Base-by-base conservation (phyloP, 2,113 vertebrate species). In the Hemibagrus wyckioides region DNA sequence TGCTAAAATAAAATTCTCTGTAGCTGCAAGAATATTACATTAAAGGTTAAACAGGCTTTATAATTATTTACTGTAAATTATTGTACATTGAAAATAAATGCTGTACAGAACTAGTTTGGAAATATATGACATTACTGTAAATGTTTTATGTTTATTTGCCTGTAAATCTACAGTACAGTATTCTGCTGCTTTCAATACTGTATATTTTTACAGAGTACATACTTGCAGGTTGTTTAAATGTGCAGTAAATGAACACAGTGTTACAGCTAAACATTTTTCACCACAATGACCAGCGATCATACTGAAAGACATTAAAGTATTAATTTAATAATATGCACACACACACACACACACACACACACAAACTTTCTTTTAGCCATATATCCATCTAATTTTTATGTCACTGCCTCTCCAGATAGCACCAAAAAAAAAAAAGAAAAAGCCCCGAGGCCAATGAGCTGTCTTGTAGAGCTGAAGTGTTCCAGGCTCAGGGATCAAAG, bases 401-500 rank as follows among this genome's bases (percentile, higher is more conserved):
- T 30, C 33, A 87, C 89, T 91, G 91, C 57, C 80, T 93, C 85
- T 89, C 84, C 84, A 90, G 90, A 87, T 75, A 3, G 56, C n/a
- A 85, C 87, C 63, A 85, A 87, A 89, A 88, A 90, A 92, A 92
- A 90, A 89, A 88, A 90, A n/a, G n/a, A n/a, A 48, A 48, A 48
- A 48, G 88, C 91, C 93, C 90, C 86, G 56, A 61, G 92, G 93
- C 91, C 82, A 86, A 15, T 79, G 91, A 92, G 91, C 59, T 85
- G 89, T 85, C 88, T 86, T 85, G 87, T 86, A 86, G 90, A 80
- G 90, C 90, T 87, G 82, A 90, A 90, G 67, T 77, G 69, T 82
- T 85, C 56, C 39, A 83, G 89, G 92, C 89, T 91, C 89, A 82
- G 80, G 92, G 94, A 95, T 95, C 94, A 94, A 94, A 94, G 93